A percentile compares a stretch with the other conserved stretches of the same genome.
phyloP scores from a whole-genome alignment of 2,113 vertebrate species.

The Clarias batrachus region DNA sequence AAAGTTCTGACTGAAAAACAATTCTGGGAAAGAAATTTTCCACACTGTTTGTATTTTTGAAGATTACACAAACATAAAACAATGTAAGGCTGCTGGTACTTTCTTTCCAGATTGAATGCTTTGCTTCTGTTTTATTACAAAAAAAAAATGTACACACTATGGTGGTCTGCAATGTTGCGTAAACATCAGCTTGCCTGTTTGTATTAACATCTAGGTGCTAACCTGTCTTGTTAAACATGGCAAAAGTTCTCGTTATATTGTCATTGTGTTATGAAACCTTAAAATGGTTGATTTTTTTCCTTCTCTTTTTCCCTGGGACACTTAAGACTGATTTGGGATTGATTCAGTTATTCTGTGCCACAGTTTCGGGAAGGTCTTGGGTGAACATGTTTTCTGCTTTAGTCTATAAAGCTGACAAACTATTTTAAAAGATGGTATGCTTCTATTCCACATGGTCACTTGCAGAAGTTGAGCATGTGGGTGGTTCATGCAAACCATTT shows the following conservation, averaged over 20 bases:
- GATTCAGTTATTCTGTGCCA: neutral
- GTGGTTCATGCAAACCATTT: neutral
- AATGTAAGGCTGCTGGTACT: neutral
- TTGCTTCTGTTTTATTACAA: neutral
- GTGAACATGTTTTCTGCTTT: neutral
- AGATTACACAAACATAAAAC: neutral
- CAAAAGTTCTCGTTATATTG: neutral
- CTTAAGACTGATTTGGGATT: neutral
- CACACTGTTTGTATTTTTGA: neutral
- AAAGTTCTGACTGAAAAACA: neutral
- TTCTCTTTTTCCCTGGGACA: neutral
- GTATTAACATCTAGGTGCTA: neutral
- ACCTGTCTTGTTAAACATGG: neutral
- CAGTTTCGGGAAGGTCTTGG: neutral
- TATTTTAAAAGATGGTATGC: neutral
- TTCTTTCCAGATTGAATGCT: neutral
- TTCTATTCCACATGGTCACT: neutral
- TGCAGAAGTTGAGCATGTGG: neutral
- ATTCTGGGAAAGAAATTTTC: neutral
- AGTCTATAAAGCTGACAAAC: neutral
- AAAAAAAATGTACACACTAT: neutral
- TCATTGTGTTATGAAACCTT: neutral
- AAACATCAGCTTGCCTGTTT: neutral
- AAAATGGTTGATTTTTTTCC: neutral
- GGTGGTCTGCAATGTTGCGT: neutral